These are phyloP conservation scores for Geotrypetes seraphini DNA, from an alignment of 2,797 vertebrate species.

Conservation along the genomic window DNA sequence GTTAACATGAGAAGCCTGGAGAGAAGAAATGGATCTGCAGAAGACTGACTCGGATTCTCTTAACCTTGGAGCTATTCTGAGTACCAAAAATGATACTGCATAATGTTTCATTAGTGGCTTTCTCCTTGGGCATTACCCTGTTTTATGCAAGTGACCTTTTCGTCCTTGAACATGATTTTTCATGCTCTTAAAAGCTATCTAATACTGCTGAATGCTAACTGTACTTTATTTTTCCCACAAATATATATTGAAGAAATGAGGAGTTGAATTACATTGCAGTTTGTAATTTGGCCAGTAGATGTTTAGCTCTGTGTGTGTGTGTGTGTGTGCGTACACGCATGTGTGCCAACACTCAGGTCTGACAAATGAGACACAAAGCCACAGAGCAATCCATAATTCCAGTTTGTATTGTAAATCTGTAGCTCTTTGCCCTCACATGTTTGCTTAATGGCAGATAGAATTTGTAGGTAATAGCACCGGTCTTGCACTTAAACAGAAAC, in stretches of 20 bases:
- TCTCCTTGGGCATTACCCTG: conserved; percentile 64
- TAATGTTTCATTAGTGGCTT: conserved; percentile 66
- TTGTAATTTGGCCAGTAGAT: conserved; percentile 55
- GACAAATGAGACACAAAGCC: conserved; percentile 54
- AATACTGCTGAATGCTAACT: conserved; percentile 48
- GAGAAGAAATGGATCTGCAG: conserved; percentile 92
- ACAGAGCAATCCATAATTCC: conserved; percentile 33
- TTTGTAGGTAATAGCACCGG: conserved; percentile 12
- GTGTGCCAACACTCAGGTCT: conserved; percentile 43
- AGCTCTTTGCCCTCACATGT: conserved; percentile 40
- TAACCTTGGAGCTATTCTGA: conserved; percentile 85
- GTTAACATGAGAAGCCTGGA: conserved; percentile 91
- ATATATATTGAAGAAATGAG: conserved; percentile 40
- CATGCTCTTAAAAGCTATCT: conserved; percentile 63
- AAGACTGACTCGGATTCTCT: conserved; percentile 82
- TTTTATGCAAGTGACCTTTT: conserved; percentile 61
- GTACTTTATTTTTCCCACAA: conserved; percentile 45
- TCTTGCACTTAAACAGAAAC: conserved; percentile 3
- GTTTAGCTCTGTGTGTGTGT: too few species aligned
- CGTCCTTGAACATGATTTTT: conserved; percentile 57
- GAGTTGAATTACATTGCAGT: conserved; percentile 31
- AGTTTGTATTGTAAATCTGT: conserved; percentile 34
- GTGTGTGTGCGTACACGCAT: too few species aligned
- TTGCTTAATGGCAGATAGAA: conserved; percentile 22
- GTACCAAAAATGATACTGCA: conserved; percentile 64